Percentiles rank a stretch among this genome's conserved stretches.
phyloP scores from a whole-genome alignment of 2,888 invertebrate species.

The Mesorhabditis belari region DNA sequence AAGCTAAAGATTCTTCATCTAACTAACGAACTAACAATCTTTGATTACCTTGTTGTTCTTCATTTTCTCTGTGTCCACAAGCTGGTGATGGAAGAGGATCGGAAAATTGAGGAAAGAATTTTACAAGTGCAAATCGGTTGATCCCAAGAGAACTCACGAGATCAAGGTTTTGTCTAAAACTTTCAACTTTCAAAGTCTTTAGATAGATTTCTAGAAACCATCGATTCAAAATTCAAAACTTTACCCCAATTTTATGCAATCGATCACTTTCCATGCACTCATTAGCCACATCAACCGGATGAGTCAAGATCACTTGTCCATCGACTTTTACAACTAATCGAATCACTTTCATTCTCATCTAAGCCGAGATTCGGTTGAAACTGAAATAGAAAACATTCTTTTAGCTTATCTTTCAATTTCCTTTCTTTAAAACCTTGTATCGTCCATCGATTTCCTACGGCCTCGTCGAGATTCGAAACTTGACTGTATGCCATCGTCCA shows the following conservation, averaged over 20 bases:
- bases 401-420: background rate
- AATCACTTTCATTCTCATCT: background rate
- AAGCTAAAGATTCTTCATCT: constrained; percentile 3
- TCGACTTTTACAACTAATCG: background rate
- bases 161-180: background rate
- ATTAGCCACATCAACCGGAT: background rate
- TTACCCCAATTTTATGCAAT: background rate
- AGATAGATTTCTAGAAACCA: no score
- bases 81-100: constrained; percentile 4
- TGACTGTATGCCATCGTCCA: constrained; percentile 21
- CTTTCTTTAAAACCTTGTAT: no score
- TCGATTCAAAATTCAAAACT: no score
- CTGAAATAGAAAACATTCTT: background rate
- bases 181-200: no score
- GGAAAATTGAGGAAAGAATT: constrained; percentile 4
- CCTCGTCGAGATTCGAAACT: background rate
- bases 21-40: background rate
- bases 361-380: background rate
- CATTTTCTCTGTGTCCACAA: constrained; percentile 1
- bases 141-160: background rate
- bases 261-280: background rate
- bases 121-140: constrained; percentile 6
- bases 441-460: background rate
- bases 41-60: background rate
- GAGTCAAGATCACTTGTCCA: background rate